These are phyloP conservation scores for Merodon equestris DNA, from an alignment of 2,888 invertebrate genomes.

Conservation along the genomic window DNA sequence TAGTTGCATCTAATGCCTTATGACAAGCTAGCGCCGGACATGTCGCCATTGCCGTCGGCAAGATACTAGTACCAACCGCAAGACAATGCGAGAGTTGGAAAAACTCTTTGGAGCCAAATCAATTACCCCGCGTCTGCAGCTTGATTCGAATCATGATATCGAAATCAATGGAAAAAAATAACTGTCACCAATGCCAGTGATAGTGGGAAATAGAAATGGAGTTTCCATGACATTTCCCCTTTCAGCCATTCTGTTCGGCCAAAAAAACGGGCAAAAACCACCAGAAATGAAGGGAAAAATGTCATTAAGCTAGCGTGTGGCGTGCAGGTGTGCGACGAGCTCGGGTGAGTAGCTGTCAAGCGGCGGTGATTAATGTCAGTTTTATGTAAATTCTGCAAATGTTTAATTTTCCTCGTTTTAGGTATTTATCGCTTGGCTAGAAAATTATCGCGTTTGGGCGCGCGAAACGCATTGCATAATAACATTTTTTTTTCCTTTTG, in stretches of 20 bases:
- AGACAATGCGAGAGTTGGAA: conserved; percentile 5
- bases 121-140: conserved; percentile 75
- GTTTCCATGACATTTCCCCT: conserved; percentile 29
- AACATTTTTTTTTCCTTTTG: conserved; percentile 6
- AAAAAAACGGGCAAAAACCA: conserved; percentile 15
- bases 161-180: conserved; percentile 23
- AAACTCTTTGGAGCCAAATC: conserved; percentile 74
- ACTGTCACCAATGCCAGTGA: conserved; percentile 50
- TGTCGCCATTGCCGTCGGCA: no score
- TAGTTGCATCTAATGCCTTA: no score
- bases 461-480: conserved; percentile 40
- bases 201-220: conserved; percentile 18
- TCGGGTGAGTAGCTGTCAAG: conserved; percentile 38
- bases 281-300: conserved; percentile 38
- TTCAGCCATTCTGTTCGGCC: conserved; percentile 12
- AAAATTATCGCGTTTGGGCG: conserved; percentile 22
- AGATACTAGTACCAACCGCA: neutral
- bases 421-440: conserved; percentile 24
- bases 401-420: conserved; percentile 17
- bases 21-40: conserved; percentile 41
- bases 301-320: conserved; percentile 13
- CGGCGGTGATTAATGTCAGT: conserved; percentile 60
- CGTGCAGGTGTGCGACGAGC: conserved; percentile 15
- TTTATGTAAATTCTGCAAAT: conserved; percentile 61
- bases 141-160: conserved; percentile 65